Conservation (phyloP, 2,888 invertebrate genomes). For the Sturmia bella region DNA sequence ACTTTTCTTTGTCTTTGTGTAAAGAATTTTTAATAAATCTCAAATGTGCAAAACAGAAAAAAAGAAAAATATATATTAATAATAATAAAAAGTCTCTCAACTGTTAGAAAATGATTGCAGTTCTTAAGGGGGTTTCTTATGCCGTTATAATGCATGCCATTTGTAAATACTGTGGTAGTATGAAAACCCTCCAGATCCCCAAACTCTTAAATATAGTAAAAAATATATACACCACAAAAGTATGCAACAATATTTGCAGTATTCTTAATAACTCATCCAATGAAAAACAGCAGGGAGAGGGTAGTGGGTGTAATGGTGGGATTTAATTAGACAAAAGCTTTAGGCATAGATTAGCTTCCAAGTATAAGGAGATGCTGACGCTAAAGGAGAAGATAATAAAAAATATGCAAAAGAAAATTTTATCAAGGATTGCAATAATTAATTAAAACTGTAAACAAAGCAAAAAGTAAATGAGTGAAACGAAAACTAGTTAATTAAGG, state of each 20-base stretch:
- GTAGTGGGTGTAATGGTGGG: conserved; percentile 74
- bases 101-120: conserved; percentile 70
- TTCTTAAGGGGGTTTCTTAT: conserved; percentile 70
- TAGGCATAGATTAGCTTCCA: conserved; percentile 70
- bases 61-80: conserved; percentile 61
- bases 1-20: conserved; percentile 71
- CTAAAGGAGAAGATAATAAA: conserved; percentile 47
- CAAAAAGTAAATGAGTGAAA: conserved; percentile 39
- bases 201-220: conserved; percentile 38
- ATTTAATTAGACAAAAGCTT: conserved; percentile 80
- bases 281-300: conserved; percentile 33
- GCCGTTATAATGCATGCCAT: conserved; percentile 65
- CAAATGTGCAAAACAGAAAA: conserved; percentile 77
- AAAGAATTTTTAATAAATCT: conserved; percentile 81
- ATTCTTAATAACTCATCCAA: conserved; percentile 70
- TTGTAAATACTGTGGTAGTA: conserved; percentile 42
- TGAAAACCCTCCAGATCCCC: conserved; percentile 57
- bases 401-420: conserved; percentile 32
- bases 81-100: conserved; percentile 64
- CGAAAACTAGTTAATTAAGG: conserved; percentile 36
- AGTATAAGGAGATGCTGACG: conserved; percentile 51
- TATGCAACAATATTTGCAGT: conserved; percentile 72
- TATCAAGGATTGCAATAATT: conserved; percentile 46
- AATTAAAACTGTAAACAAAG: conserved; percentile 55
- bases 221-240: conserved; percentile 68